Evolutionary conservation across 1,140 invertebrate species (phyloP).

Genomic region (Yoshiicerus persimilis): DNA sequence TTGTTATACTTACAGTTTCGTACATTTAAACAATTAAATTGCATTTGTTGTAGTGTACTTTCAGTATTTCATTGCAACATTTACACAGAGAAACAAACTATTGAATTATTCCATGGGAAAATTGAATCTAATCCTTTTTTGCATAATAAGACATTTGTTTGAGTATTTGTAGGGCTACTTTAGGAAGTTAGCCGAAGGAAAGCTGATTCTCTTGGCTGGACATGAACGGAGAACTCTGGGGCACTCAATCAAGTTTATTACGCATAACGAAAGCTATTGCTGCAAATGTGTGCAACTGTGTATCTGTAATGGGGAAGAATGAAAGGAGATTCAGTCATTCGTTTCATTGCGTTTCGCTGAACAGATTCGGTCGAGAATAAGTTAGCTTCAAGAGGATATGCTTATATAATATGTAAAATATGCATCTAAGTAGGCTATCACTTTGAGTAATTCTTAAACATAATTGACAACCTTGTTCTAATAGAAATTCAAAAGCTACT

Average conservation of each 20-base stretch:
- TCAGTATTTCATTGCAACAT: no score
- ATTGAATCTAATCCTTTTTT: not conserved
- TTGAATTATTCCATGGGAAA: not conserved
- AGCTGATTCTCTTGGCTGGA: not conserved
- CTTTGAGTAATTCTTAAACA: not conserved
- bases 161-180: not conserved
- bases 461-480: not conserved
- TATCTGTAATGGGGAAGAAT: not conserved
- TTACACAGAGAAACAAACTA: no score
- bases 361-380: not conserved
- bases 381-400: not conserved
- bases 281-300: not conserved
- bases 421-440: no score
- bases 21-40: no score
- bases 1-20: no score
- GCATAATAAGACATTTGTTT: not conserved
- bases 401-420: not conserved
- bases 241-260: conserved; percentile 15
- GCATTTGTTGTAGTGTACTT: no score
- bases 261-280: conserved; percentile 19
- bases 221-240: not conserved
- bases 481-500: no score
- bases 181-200: not conserved
- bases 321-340: conserved; percentile 9
- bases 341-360: conserved; percentile 10